phyloP scores from a whole-genome alignment of 2,113 vertebrate species.

The Nyctibius bracteatus region DNA sequence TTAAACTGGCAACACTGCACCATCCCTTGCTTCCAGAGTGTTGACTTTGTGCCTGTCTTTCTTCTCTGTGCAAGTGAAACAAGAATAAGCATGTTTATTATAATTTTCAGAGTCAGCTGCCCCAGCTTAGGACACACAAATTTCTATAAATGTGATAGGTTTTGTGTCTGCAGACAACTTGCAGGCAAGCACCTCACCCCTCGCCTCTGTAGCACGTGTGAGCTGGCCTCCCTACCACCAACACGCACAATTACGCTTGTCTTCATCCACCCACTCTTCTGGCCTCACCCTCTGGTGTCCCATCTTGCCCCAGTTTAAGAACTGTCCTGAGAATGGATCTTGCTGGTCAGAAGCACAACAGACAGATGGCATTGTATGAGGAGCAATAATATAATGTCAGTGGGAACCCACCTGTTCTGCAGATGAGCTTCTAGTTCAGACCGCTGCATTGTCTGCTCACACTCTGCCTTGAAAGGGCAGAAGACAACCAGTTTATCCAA shows the following conservation, averaged over 20 bases:
- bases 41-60: background rate
- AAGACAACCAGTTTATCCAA: slow-evolving; percentile 85
- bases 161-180: background rate
- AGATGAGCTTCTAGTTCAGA: slow-evolving; percentile 90
- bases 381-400: background rate
- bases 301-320: background rate
- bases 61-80: background rate
- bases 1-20: slow-evolving; percentile 32
- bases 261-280: slow-evolving; percentile 19
- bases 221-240: background rate
- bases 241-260: background rate
- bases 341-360: background rate
- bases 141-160: background rate
- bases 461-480: slow-evolving; percentile 82
- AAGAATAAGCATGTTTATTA: background rate
- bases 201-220: background rate
- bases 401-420: slow-evolving; percentile 81
- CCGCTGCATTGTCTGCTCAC: slow-evolving; percentile 85
- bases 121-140: background rate
- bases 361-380: background rate
- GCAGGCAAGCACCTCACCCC: background rate
- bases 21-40: background rate
- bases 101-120: background rate
- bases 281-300: slow-evolving; percentile 29
- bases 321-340: background rate